A percentile compares a stretch with the other conserved stretches of the same genome.
Conservation (phyloP, 2,888 invertebrate species). For the Rhamnusium bicolor region DNA sequence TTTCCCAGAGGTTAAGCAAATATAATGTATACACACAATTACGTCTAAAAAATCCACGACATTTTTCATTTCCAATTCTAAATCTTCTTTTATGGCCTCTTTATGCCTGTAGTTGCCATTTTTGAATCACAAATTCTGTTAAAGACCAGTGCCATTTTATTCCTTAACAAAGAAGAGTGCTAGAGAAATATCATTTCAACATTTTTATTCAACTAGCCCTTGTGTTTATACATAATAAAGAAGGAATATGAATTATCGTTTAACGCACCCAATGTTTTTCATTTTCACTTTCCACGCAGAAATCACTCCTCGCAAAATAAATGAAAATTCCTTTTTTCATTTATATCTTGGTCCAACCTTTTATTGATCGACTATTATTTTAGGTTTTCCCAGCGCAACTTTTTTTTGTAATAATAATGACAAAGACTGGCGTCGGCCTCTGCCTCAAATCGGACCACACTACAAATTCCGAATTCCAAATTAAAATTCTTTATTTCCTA, state of each 20-base stretch:
- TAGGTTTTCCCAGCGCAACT: no score
- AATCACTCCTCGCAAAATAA: background rate
- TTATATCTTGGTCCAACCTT: no score
- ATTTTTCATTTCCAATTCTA: slow-evolving; percentile 12
- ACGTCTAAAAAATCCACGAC: slow-evolving; percentile 9
- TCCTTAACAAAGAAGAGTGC: background rate
- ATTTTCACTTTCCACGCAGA: background rate
- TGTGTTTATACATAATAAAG: background rate
- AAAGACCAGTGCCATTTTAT: slow-evolving; percentile 6
- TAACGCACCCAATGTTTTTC: background rate
- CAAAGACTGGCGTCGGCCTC: no score
- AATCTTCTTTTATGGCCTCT: background rate
- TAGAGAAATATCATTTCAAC: background rate
- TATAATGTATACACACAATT: slow-evolving; percentile 4
- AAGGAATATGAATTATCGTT: background rate
- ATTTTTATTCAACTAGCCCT: background rate
- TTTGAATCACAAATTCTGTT: slow-evolving; percentile 21
- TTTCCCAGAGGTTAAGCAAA: slow-evolving; percentile 11
- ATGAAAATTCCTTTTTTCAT: no score
- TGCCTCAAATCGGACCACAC: no score
- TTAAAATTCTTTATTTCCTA: no score
- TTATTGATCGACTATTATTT: no score
- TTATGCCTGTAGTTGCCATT: slow-evolving; percentile 7
- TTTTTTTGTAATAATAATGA: no score
- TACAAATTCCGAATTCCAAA: no score